A percentile compares a stretch with the other conserved stretches of the same genome.
phyloP scores from a whole-genome alignment of 2,113 vertebrate genomes.

The Rana temporaria region DNA sequence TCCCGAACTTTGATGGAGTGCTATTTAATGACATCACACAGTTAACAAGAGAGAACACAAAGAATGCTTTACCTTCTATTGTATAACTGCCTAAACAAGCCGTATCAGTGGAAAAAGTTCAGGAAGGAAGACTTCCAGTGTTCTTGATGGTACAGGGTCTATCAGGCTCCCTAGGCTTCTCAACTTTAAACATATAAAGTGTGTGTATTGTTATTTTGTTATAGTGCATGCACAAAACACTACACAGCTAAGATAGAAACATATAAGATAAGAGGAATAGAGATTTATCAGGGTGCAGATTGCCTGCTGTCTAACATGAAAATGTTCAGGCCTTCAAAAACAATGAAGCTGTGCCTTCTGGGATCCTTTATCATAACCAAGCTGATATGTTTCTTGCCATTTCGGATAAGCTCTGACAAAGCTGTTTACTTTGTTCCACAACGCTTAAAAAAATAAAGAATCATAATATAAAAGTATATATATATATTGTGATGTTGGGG shows the following conservation, averaged over 20 bases:
- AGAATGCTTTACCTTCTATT: slow-evolving; percentile 27
- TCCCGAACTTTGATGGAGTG: slow-evolving; percentile 1
- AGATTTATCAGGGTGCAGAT: not conserved
- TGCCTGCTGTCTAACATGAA: not conserved
- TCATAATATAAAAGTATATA: too few species aligned
- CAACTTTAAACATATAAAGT: slow-evolving; percentile 25
- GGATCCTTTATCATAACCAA: not conserved
- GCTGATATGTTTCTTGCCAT: not conserved
- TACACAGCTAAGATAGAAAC: not conserved
- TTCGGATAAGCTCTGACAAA: not conserved
- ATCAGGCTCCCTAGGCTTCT: slow-evolving; percentile 50
- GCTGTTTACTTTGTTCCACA: too few species aligned
- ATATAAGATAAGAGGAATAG: slow-evolving; percentile 19
- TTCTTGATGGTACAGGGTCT: slow-evolving; percentile 34
- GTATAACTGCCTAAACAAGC: slow-evolving; percentile 30
- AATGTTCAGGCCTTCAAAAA: slow-evolving; percentile 8
- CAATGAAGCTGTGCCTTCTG: not conserved
- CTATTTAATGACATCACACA: slow-evolving; percentile 32
- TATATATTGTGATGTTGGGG: too few species aligned
- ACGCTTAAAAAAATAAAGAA: too few species aligned
- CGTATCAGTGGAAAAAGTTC: slow-evolving; percentile 1
- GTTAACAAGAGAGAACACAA: slow-evolving; percentile 32
- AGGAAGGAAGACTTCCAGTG: slow-evolving; percentile 18
- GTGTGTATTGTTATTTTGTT: slow-evolving; percentile 11
- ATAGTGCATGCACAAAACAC: slow-evolving; percentile 2